Percentiles rank a stretch among this genome's conserved stretches.
Conservation (phyloP, 2,797 vertebrate genomes). For the Morus bassanus region DNA sequence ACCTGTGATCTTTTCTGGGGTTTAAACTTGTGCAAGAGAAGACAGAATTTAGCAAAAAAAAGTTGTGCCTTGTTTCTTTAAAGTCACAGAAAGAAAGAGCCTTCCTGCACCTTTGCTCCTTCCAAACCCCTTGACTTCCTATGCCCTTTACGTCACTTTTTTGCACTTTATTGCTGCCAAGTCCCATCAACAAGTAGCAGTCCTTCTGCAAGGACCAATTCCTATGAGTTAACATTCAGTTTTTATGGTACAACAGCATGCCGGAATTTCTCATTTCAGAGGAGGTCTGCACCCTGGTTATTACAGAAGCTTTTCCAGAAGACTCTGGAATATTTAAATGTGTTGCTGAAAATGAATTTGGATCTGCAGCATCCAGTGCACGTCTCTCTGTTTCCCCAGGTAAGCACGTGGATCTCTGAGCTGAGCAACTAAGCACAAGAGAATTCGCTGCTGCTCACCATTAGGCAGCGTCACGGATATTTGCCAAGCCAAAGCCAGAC, state of each 20-base stretch:
- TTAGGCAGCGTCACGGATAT: neutral
- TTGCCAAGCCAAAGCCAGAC: neutral
- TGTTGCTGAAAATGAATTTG: slow-evolving; percentile 83
- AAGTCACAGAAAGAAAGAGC: neutral
- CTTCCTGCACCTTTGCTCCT: neutral
- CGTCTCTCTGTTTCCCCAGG: slow-evolving; percentile 75
- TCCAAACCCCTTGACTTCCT: neutral
- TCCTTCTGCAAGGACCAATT: neutral
- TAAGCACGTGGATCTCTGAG: neutral
- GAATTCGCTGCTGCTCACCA: neutral
- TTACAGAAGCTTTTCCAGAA: slow-evolving; percentile 89
- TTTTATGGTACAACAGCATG: neutral
- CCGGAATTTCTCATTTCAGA: slow-evolving; percentile 73
- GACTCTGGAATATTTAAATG: slow-evolving; percentile 90
- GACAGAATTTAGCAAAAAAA: neutral
- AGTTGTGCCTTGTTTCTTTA: neutral
- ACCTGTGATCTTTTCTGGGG: neutral
- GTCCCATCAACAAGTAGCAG: neutral
- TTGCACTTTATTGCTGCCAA: neutral
- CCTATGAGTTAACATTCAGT: neutral
- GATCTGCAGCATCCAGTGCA: slow-evolving; percentile 81
- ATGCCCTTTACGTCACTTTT: neutral
- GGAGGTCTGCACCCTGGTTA: slow-evolving; percentile 89
- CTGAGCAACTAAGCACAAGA: neutral
- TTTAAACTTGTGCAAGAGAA: neutral